Conservation (phyloP, 2,113 vertebrate species). For the Centropus bengalensis region DNA sequence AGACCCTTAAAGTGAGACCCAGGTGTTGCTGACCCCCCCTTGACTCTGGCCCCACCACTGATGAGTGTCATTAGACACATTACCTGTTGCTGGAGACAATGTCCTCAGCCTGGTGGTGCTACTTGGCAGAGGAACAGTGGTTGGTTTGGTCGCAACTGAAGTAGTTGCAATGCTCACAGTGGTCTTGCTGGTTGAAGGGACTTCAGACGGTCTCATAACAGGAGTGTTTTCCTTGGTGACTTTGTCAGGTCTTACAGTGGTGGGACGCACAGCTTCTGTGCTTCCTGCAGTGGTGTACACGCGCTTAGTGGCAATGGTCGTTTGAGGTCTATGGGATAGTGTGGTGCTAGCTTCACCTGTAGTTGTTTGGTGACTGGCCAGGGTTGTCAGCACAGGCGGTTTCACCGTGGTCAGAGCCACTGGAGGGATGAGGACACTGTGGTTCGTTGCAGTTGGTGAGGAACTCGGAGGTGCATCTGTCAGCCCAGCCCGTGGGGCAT, state of each 20-base stretch:
- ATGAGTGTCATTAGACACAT: neutral
- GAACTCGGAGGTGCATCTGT: neutral
- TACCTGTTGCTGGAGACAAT: constrained; percentile 62
- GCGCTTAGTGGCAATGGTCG: neutral
- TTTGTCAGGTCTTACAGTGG: neutral
- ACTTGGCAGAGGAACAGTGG: neutral
- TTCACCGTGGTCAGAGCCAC: neutral
- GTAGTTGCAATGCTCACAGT: neutral
- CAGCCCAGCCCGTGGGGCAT: neutral
- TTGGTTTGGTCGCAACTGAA: constrained; percentile 14
- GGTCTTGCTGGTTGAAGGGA: constrained; percentile 11
- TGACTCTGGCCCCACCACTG: neutral
- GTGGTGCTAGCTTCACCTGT: neutral
- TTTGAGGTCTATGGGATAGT: neutral
- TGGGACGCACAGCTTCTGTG: neutral
- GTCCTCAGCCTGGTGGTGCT: neutral
- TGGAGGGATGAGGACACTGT: neutral
- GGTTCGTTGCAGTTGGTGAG: neutral
- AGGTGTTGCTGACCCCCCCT: accelerated
- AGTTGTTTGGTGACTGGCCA: neutral
- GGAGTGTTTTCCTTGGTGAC: neutral
- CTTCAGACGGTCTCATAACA: neutral
- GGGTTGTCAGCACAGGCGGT: neutral
- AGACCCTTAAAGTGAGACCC: neutral
- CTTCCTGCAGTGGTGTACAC: neutral